Percentiles rank a stretch among this genome's conserved stretches.
Evolutionary conservation across 2,113 vertebrate species (phyloP).

Genomic region (Indicator maculatus): DNA sequence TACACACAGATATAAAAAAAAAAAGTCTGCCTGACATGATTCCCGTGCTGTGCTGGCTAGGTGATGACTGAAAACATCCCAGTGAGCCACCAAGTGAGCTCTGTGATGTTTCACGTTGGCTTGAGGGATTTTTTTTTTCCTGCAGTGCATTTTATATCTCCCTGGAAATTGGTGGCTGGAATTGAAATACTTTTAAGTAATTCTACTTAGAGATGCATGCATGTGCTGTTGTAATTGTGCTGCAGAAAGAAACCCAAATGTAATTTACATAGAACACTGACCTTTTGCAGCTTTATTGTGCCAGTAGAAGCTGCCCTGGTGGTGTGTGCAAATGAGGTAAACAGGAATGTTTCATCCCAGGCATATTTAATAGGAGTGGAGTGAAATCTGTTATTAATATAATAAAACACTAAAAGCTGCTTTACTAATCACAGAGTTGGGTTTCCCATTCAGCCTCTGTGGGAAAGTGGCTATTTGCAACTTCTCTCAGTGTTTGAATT

Average conservation of each 20-base stretch:
- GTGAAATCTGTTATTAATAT: slow-evolving; percentile 53
- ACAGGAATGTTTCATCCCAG: slow-evolving; percentile 3
- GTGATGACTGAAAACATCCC: neutral
- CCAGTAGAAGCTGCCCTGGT: neutral
- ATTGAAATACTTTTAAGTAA: neutral
- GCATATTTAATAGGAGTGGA: neutral
- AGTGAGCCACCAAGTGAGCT: neutral
- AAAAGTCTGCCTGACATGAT: neutral
- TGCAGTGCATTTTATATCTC: neutral
- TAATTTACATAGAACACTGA: neutral
- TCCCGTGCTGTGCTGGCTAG: neutral
- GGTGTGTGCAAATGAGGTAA: neutral
- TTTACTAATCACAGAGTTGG: slow-evolving; percentile 32
- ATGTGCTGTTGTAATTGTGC: neutral
- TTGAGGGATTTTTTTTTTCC: neutral
- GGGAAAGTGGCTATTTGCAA: slow-evolving; percentile 60
- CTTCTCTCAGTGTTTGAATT: neutral
- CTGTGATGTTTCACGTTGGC: rapidly evolving
- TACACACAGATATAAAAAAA: rapidly evolving
- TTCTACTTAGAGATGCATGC: neutral
- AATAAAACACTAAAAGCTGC: slow-evolving; percentile 52
- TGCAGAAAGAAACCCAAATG: slow-evolving; percentile 34
- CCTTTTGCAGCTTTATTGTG: neutral
- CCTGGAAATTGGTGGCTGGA: neutral
- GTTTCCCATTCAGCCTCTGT: slow-evolving; percentile 41